Conservation (phyloP, 2,113 vertebrate species). For the Hydrolagus affinis region DNA sequence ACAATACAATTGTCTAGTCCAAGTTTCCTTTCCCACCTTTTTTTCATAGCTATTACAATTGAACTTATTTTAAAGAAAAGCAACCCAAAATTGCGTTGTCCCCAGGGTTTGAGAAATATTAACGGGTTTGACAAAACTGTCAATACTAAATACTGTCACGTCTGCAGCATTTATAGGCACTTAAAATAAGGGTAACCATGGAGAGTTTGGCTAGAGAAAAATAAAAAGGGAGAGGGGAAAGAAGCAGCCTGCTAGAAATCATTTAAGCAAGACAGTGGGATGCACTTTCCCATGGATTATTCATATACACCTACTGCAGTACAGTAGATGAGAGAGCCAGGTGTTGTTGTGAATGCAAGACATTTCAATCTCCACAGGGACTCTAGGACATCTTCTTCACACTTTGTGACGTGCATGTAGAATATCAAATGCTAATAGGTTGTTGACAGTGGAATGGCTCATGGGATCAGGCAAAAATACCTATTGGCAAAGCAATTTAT, state of each 20-base stretch:
- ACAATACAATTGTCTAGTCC: not conserved
- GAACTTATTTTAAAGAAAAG: not conserved
- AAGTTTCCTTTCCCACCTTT: not conserved
- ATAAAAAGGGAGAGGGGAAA: too few relatives aligned
- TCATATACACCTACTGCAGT: not conserved
- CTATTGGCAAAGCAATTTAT: not conserved
- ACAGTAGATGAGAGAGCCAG: not conserved
- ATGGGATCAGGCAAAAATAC: not conserved
- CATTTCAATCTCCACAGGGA: slow-evolving; percentile 1
- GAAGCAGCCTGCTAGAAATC: too few relatives aligned
- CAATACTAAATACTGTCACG: too few relatives aligned
- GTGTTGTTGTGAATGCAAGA: not conserved
- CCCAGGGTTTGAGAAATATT: too few relatives aligned
- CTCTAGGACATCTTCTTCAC: not conserved
- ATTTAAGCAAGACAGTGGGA: not conserved
- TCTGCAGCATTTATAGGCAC: not conserved
- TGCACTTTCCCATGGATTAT: not conserved
- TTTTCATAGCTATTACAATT: not conserved
- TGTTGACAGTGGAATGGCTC: not conserved
- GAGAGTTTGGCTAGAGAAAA: not conserved
- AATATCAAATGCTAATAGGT: not conserved
- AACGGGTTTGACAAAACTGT: too few relatives aligned
- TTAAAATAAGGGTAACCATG: not conserved
- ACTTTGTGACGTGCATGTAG: not conserved
- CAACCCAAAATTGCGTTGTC: not conserved